A percentile compares a stretch with the other conserved stretches of the same genome.
Evolutionary conservation across 2,113 vertebrate genomes (phyloP).

Genomic region (Columba livia): DNA sequence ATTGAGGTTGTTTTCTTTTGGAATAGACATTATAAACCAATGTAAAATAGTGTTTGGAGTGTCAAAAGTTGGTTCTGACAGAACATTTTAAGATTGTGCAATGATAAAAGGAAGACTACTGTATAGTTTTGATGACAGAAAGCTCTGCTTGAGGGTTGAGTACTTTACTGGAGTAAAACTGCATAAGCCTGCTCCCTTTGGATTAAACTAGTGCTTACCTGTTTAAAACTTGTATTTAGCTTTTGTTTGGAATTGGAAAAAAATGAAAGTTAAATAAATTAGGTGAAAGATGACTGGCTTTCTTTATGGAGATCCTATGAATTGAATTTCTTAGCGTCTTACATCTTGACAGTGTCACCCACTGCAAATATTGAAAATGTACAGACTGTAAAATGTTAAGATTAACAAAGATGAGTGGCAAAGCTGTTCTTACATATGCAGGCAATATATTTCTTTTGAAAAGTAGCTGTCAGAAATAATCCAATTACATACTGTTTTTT

Average conservation of each 20-base stretch:
- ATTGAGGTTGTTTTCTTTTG: conserved; percentile 47
- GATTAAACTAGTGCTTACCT: conserved; percentile 82
- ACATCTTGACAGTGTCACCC: background rate
- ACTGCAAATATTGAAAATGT: background rate
- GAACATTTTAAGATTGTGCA: conserved; percentile 81
- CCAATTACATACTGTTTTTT: background rate
- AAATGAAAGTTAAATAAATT: conserved; percentile 82
- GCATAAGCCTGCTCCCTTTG: conserved; percentile 84
- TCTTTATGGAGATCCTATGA: background rate
- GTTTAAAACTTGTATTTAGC: conserved; percentile 85
- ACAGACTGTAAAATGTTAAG: background rate
- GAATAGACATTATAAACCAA: conserved; percentile 71
- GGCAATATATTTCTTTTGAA: background rate
- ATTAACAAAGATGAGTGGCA: background rate
- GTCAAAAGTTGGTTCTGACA: conserved; percentile 77
- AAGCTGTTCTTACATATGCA: background rate
- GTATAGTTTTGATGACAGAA: conserved; percentile 80
- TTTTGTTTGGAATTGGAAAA: conserved; percentile 84
- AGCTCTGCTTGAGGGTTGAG: conserved; percentile 82
- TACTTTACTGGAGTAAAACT: conserved; percentile 84
- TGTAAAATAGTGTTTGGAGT: conserved; percentile 76
- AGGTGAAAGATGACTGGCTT: conserved; percentile 73
- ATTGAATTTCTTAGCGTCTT: background rate
- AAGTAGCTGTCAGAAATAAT: background rate
- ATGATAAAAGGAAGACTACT: conserved; percentile 84